These are phyloP conservation scores for Anhinga rufa DNA, from an alignment of 2,113 vertebrate genomes.

Conservation along the genomic window DNA sequence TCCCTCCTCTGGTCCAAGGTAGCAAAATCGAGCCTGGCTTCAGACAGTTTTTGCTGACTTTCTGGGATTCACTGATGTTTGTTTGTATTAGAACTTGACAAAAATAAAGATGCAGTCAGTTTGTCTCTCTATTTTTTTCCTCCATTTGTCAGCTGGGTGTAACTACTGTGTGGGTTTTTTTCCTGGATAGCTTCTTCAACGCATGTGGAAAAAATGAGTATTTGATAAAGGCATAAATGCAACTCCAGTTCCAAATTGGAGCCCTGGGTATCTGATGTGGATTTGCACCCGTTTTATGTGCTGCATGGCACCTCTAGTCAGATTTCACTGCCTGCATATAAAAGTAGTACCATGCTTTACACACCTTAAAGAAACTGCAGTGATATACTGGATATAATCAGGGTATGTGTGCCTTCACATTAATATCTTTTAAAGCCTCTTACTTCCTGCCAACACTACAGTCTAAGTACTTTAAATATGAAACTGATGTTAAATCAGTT, in stretches of 20 bases:
- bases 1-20: neutral
- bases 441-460: neutral
- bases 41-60: neutral
- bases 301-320: neutral
- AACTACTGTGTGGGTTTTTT: neutral
- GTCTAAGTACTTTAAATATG: neutral
- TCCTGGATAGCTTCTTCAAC: neutral
- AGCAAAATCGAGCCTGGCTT: neutral
- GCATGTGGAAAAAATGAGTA: neutral
- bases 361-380: neutral
- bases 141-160: neutral
- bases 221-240: neutral
- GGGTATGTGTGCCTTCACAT: neutral
- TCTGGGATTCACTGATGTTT: neutral
- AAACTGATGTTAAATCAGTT: neutral
- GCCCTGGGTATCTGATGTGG: neutral
- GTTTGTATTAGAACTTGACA: neutral
- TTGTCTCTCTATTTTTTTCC: neutral
- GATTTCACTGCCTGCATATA: neutral
- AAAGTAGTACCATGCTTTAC: neutral
- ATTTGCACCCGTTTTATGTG: neutral
- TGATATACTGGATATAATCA: neutral
- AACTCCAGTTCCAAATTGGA: neutral
- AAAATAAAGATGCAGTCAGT: neutral
- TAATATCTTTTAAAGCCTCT: neutral